Evolutionary conservation across 2,113 vertebrate species (phyloP).

Genomic region (Condylura cristata): DNA sequence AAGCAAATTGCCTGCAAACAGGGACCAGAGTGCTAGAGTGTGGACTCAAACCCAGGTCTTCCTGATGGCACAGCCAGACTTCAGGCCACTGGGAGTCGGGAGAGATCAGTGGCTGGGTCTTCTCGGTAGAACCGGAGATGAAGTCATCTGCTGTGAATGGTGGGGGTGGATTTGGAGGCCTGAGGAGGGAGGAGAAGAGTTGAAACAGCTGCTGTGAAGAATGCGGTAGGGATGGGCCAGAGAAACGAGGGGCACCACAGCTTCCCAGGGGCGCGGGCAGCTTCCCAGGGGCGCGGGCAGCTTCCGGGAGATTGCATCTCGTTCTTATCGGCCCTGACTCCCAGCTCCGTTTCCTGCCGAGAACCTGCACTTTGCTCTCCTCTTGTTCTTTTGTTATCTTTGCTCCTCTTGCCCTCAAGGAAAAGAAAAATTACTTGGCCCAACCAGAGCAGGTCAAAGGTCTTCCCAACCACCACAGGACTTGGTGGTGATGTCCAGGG

Average conservation of each 20-base stretch:
- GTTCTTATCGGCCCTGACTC: background rate
- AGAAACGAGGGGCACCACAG: background rate
- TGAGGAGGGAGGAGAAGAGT: conserved; percentile 37
- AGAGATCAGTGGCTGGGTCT: background rate
- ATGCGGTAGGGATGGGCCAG: conserved; percentile 25
- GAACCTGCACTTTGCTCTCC: background rate
- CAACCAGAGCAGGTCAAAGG: background rate
- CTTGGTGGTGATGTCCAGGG: background rate
- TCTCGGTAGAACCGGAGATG: background rate
- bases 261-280: conserved; percentile 34
- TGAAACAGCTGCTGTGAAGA: conserved; percentile 72
- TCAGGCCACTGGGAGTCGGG: background rate
- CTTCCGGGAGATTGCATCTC: background rate
- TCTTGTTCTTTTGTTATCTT: background rate
- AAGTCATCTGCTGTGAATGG: conserved; percentile 62
- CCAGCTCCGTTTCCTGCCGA: background rate
- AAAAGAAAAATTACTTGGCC: background rate
- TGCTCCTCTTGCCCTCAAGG: background rate
- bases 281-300: conserved; percentile 14
- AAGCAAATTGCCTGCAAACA: background rate
- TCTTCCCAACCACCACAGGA: background rate
- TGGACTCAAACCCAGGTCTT: background rate
- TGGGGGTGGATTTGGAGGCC: conserved; percentile 56
- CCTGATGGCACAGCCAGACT: background rate
- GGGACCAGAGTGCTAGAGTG: too few relatives aligned